phyloP scores from a whole-genome alignment of 2,797 vertebrate genomes.

The Ceryle rudis region DNA sequence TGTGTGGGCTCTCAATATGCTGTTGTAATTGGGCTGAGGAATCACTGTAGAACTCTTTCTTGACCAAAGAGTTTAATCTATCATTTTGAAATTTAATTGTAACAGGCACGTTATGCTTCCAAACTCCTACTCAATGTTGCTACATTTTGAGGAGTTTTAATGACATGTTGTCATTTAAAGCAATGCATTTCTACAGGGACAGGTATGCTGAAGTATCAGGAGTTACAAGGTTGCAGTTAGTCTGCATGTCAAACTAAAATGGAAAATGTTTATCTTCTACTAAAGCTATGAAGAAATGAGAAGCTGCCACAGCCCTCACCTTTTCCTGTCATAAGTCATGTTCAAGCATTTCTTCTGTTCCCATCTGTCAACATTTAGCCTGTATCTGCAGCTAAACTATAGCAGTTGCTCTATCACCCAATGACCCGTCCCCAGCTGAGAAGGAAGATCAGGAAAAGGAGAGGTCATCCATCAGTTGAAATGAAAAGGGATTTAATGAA shows the following conservation, averaged over 20 bases:
- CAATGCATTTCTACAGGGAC: background rate
- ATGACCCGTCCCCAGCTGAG: background rate
- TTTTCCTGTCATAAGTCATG: background rate
- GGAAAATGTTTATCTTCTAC: background rate
- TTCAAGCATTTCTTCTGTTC: background rate
- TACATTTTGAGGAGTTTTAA: background rate
- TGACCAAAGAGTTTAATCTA: background rate
- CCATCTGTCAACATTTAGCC: background rate
- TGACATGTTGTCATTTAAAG: background rate
- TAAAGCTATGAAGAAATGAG: background rate
- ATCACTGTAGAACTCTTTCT: background rate
- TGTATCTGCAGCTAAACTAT: background rate
- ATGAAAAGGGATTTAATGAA: background rate
- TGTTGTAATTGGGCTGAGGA: background rate
- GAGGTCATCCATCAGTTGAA: background rate
- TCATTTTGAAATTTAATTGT: background rate
- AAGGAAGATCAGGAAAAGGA: background rate
- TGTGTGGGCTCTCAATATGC: background rate
- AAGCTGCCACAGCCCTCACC: background rate
- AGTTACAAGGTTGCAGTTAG: background rate
- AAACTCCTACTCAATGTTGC: background rate
- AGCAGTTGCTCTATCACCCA: background rate
- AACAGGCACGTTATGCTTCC: background rate
- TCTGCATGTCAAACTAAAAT: background rate
- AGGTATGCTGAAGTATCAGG: background rate